Percentiles rank a stretch among this genome's conserved stretches.
These are phyloP conservation scores for Parazoanthus swiftii DNA, from an alignment of 92 coral and sea anemone species.

Conservation along the genomic window DNA sequence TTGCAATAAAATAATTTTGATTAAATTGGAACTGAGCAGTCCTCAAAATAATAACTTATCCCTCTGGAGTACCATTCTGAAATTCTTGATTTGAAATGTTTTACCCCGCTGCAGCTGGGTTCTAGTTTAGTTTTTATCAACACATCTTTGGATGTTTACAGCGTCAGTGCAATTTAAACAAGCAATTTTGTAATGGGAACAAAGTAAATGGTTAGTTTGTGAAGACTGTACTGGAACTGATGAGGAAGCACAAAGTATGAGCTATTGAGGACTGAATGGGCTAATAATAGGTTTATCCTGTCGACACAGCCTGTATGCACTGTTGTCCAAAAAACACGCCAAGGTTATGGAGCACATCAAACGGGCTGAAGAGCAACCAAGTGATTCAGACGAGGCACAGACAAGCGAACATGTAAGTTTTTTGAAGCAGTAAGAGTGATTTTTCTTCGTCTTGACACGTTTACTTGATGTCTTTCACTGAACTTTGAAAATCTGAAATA, in stretches of 20 bases:
- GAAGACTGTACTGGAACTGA: too few relatives aligned
- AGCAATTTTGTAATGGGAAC: too few relatives aligned
- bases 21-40: too few relatives aligned
- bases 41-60: too few relatives aligned
- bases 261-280: not conserved
- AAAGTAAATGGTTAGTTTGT: too few relatives aligned
- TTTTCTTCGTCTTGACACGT: not conserved
- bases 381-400: constrained; percentile 38
- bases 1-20: too few relatives aligned
- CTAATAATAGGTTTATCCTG: not conserved
- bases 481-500: not conserved
- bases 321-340: constrained; percentile 92
- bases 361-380: constrained; percentile 57
- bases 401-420: constrained; percentile 41
- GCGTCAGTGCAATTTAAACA: too few relatives aligned
- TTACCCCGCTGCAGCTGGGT: too few relatives aligned
- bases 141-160: too few relatives aligned
- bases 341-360: constrained; percentile 87
- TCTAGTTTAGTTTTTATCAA: too few relatives aligned
- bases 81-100: too few relatives aligned
- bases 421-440: not conserved
- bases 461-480: not conserved
- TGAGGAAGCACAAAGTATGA: not conserved
- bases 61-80: too few relatives aligned
- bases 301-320: constrained; percentile 76